Conservation (phyloP, 1,140 invertebrate species). For the Pteromalus puparum region DNA sequence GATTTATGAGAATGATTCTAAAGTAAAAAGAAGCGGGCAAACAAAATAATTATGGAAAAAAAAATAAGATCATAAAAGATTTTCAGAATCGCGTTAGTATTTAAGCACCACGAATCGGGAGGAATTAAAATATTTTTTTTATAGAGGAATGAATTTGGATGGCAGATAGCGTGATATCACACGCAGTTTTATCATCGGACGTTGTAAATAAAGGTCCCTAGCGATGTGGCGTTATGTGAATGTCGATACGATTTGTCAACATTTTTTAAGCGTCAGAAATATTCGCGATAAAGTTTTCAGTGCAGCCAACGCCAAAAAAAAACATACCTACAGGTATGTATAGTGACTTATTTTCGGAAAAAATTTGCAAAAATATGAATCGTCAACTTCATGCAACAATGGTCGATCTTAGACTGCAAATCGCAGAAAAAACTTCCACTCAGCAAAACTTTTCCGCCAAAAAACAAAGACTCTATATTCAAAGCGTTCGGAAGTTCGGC, state of each 20-base stretch:
- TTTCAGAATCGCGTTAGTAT: neutral
- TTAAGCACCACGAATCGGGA: neutral
- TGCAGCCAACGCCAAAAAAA: no score
- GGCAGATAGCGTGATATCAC: neutral
- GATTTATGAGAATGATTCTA: neutral
- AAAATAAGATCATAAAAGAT: neutral
- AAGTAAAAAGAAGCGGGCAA: neutral
- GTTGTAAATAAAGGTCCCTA: conserved; percentile 14
- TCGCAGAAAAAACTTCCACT: neutral
- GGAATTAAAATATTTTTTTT: neutral
- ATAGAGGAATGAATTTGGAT: neutral
- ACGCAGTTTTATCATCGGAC: conserved; percentile 7
- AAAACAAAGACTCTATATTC: conserved; percentile 7
- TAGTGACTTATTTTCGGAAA: no score
- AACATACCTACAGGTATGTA: no score
- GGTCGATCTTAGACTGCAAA: neutral
- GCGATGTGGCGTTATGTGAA: neutral
- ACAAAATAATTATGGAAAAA: neutral
- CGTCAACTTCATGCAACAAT: neutral
- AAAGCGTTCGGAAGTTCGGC: conserved; percentile 30
- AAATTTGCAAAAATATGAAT: neutral
- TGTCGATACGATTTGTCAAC: conserved; percentile 29
- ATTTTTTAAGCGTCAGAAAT: conserved; percentile 3
- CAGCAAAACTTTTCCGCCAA: neutral
- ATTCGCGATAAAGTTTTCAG: neutral